Evolutionary conservation across 2,797 vertebrate genomes (phyloP), one percentile per base, ranked within the genome.

Genomic region (Urosaurus nigricauda): DNA sequence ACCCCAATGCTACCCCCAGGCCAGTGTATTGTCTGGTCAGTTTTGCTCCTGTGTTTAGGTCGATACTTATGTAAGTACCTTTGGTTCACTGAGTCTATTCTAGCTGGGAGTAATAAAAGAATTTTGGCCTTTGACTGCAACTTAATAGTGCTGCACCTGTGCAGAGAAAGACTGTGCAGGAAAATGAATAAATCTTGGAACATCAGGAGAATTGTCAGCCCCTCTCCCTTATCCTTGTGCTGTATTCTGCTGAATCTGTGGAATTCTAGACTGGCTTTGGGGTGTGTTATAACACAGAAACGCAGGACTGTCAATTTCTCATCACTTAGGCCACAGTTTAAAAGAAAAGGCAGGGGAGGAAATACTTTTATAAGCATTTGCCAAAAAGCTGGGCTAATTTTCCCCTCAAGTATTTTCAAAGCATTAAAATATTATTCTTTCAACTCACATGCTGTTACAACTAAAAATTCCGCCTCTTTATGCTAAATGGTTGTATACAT

Each of bases 221-320:
- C 53, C 19, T n/a, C 40, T 80, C 60, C 26, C 24, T 40, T 8
- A 51, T 4, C 32, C 47, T 4, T 75, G 29, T 29, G 29, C 2
- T 43, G 29, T 58, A 56, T 80, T 87, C 35, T 71, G 37, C 79
- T 51, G 79, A 74, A 19, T 35, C 32, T 88, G 70, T 60, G n/a
- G 13, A 87, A 58, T 17, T 75, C 56, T 35, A n/a, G 29, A 24
- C 51, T 65, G 51, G n/a, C 58, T 75, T 43, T 60, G 12, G 87
- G 13, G 71, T 40, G 51, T 60, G 32, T 77, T 83, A 40, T 74
- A 75, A 60, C 19, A 43, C 0, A 47, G 19, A 83, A 83, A 75
- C 63, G 13, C 37, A 47, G 70, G 6, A 16, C 26, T 70, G 58
- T 47, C 32, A 47, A 74, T 37, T 19, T 74, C 60, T 17, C 21